Evolutionary conservation across 2,797 vertebrate species (phyloP), one percentile per base, ranked within the genome.

Genomic region (Chromis chromis): DNA sequence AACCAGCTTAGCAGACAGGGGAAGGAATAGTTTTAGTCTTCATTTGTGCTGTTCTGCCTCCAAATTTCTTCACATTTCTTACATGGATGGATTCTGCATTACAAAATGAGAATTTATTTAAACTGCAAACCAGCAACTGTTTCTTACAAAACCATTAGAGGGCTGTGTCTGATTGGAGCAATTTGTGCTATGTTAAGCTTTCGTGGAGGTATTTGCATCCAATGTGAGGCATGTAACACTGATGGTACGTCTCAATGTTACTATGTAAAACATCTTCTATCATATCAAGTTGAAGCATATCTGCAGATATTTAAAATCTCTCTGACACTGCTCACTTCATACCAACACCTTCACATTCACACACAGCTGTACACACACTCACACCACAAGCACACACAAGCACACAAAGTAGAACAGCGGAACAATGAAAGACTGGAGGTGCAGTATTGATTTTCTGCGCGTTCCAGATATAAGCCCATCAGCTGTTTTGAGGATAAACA

Each of bases 401-500:
- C 27, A 66, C 33, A 76, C 52, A 57, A 74, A 65, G 39, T 10
- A 53, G 24, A 78, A 56, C 14, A 74, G 39, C 16, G 8, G 44
- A 48, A 46, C 9, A 74, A 56, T 49, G 52, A 72, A 54, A 65
- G 53, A 39, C 52, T 70, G 27, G 17, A 68, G 70, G 70, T 59
- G 19, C 71, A 54, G 49, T 69, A 87, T 78, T 83, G 76, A 86
- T 90, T 84, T 76, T 74, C 60, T 59, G 19, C 4, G 4, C 48
- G 57, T 39, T 73, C 33, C 60, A 78, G 57, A 71, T 69, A 24
- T 44, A 14, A 66, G 42, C 42, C 55, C 52, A 46, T 78, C 81
- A 84, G 58, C 75, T 82, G 21, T 59, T 74, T 71, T 22, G 25
- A 82, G 62, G 61, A 28, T 70, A 63, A 76, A 79, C 27, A 22